A percentile compares a stretch with the other conserved stretches of the same genome.
These are phyloP conservation scores for Catalaphyllia jardinei DNA, from an alignment of 64 coral and sea anemone genomes.

Conservation along the genomic window DNA sequence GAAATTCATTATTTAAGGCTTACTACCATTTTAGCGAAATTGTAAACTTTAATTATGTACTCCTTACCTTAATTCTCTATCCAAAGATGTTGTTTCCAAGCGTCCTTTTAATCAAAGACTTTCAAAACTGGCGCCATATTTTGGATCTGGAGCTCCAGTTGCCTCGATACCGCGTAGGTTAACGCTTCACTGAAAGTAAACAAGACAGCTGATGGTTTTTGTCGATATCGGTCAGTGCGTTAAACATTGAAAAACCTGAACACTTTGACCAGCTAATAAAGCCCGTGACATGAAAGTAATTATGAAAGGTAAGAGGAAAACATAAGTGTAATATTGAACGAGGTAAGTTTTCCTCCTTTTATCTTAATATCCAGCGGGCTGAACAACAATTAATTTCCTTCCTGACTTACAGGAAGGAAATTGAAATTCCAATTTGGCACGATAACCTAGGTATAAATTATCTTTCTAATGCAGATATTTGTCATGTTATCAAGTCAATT, in stretches of 20 bases:
- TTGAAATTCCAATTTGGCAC: neutral
- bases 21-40: neutral
- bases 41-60: neutral
- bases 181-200: neutral
- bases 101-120: neutral
- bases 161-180: neutral
- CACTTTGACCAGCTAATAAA: neutral
- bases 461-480: too few relatives aligned
- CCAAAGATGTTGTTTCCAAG: neutral
- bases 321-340: neutral
- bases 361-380: neutral
- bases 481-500: too few relatives aligned
- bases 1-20: neutral
- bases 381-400: neutral
- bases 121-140: slow-evolving; percentile 33
- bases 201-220: neutral
- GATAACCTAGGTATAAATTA: neutral
- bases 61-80: neutral
- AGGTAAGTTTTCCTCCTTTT: neutral
- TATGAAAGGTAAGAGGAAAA: neutral
- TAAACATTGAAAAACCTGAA: too few relatives aligned
- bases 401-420: neutral
- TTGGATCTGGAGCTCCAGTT: neutral
- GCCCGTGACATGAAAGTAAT: neutral
- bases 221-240: neutral